Conservation (phyloP, 1,140 invertebrate genomes). For the Coptotermes formosanus region DNA sequence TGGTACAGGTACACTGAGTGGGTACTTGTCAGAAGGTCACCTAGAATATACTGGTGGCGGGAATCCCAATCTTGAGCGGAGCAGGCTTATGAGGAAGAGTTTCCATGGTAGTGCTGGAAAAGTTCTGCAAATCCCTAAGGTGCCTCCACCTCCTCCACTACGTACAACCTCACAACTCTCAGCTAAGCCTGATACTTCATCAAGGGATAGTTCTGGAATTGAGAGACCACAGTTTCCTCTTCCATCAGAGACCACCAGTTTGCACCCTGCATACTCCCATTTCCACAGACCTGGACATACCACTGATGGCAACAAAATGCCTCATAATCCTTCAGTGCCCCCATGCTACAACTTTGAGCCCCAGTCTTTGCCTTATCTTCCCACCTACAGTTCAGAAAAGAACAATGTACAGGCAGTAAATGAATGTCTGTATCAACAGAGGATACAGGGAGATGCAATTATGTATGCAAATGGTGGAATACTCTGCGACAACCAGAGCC, state of each 20-base stretch:
- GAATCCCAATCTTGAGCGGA: conserved; percentile 81
- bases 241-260: conserved; percentile 42
- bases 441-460: conserved; percentile 49
- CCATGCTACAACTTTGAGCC: conserved; percentile 56
- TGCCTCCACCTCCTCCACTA: conserved; percentile 80
- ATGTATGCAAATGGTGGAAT: conserved; percentile 55
- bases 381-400: conserved; percentile 49
- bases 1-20: conserved; percentile 50
- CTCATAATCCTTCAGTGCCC: conserved; percentile 47
- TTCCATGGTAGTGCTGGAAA: conserved; percentile 82
- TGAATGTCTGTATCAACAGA: background rate
- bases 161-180: conserved; percentile 79
- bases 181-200: background rate
- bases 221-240: conserved; percentile 53
- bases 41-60: conserved; percentile 65
- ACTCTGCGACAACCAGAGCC: conserved; percentile 41
- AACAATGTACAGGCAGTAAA: background rate
- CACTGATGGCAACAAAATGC: conserved; percentile 46
- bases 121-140: conserved; percentile 75
- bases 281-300: conserved; percentile 34
- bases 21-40: conserved; percentile 84
- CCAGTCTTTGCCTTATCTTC: conserved; percentile 63
- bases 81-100: conserved; percentile 85
- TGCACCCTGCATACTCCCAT: background rate
- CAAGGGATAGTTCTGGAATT: background rate